Base-by-base conservation (phyloP, 2,113 vertebrate genomes). In the Pogona vitticeps region DNA sequence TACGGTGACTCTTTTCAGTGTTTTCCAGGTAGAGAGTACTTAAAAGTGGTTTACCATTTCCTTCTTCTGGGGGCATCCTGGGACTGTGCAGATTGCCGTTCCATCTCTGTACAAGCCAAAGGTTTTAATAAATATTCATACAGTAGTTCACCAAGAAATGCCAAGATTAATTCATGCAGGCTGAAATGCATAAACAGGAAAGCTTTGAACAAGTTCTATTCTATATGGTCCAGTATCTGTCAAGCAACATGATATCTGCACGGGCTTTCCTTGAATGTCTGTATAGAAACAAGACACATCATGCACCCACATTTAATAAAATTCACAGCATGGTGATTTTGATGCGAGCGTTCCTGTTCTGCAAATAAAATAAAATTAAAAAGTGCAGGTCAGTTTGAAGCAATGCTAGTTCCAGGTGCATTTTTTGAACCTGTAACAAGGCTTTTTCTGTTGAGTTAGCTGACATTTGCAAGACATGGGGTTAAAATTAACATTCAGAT, bases 91-190 rank as follows among this genome's bases (percentile, higher is more conserved):
- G 46, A 5, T 52, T 52, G 46, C 46, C 10, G 46, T 52, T 10
- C 46, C 46, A 52, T n/a, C n/a, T 36, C 91, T 89, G 42, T 28
- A n/a, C 38, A 89, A 91, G 82, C 36, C 21, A 85, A 82, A 38
- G 61, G 4, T 67, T 42, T 84, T 89, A 83, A 91, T 92, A 93
- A 93, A 94, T 92, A 93, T 93, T 90, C 88, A 91, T 84, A n/a
- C n/a, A n/a, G n/a, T n/a, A 86, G 88, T 76, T 88, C 90, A 85
- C 88, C 1, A 23, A 94, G 83, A 90, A 92, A 93, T 91, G 85
- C 72, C 88, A 92, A 91, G 91, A 91, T 90, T 72, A 72, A 89
- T 91, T 59, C 28, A 78, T 92, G 76, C 92, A 85, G 68, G 70
- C 85, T 90, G 52, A 68, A 6, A 31, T 85, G 90, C 84, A 46